Conservation (phyloP, 2,888 invertebrate species). For the Drosophila barbarae region DNA sequence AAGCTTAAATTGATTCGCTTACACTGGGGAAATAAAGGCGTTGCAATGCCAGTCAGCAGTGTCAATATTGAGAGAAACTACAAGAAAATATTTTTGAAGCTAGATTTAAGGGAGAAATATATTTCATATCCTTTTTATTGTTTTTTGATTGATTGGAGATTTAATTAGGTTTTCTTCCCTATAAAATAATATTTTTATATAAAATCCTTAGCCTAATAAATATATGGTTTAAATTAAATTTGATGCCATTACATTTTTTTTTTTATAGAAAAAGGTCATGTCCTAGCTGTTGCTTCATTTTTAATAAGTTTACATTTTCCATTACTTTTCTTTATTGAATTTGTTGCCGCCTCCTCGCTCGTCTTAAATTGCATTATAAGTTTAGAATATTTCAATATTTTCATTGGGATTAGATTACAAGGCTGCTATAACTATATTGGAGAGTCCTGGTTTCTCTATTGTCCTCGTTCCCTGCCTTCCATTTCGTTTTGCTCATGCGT, state of each 20-base stretch:
- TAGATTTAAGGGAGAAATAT: not conserved
- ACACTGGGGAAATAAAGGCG: conserved; percentile 21
- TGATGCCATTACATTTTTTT: not conserved
- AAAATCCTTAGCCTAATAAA: not conserved
- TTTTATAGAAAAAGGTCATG: not conserved
- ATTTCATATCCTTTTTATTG: not conserved
- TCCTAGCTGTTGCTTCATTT: not conserved
- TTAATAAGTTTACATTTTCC: conserved; percentile 3
- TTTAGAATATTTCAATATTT: conserved; percentile 17
- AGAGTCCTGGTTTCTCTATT: conserved; percentile 13
- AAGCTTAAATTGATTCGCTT: conserved; percentile 60
- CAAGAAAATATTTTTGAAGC: too few species aligned
- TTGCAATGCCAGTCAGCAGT: not conserved
- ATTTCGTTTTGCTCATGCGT: conserved; percentile 41
- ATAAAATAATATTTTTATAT: not conserved
- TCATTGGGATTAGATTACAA: conserved; percentile 14
- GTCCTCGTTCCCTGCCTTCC: conserved; percentile 9
- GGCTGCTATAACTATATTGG: conserved; percentile 3
- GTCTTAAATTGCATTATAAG: not conserved
- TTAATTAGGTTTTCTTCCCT: not conserved
- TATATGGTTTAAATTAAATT: not conserved
- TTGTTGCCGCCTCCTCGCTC: not conserved
- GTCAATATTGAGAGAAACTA: not conserved
- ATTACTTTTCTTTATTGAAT: conserved; percentile 3
- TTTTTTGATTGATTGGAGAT: not conserved